Evolutionary conservation across 2,888 invertebrate species (phyloP).

Genomic region (Plusia festucae): DNA sequence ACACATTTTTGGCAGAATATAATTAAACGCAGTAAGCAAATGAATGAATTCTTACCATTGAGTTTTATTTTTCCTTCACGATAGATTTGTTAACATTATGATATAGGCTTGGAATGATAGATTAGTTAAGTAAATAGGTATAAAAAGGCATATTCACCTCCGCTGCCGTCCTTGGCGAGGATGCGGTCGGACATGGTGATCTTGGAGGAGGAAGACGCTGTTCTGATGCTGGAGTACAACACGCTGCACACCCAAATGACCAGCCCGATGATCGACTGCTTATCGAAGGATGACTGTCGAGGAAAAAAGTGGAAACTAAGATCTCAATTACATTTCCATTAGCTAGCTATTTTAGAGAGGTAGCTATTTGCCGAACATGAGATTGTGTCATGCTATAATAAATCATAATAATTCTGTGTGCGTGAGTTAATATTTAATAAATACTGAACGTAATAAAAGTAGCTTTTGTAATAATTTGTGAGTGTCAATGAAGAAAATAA

Average conservation of each 20-base stretch:
- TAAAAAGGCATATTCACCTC: conserved; percentile 87
- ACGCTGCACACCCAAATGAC: conserved; percentile 98
- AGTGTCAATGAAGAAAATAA: no score
- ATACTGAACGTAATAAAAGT: no score
- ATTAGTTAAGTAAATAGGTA: conserved; percentile 19
- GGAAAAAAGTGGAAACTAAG: conserved; percentile 9
- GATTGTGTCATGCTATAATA: not conserved
- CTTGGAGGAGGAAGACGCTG: conserved; percentile 97
- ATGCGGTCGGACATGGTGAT: conserved; percentile 96
- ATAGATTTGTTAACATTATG: conserved; percentile 20
- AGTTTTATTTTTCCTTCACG: conserved; percentile 16
- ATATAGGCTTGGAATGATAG: conserved; percentile 11
- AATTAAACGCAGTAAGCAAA: conserved; percentile 23
- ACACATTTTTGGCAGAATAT: conserved; percentile 17
- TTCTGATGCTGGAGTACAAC: conserved; percentile 98
- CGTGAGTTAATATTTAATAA: no score
- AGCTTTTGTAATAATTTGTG: no score
- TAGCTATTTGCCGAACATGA: no score
- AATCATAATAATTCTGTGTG: no score
- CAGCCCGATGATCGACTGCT: conserved; percentile 97
- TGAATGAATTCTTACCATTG: conserved; percentile 31
- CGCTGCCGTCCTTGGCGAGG: conserved; percentile 92
- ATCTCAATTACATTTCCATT: not conserved
- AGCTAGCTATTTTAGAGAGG: no score
- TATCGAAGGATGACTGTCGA: conserved; percentile 91